Base-by-base conservation (phyloP, 2,113 vertebrate species). In the Ictalurus punctatus region DNA sequence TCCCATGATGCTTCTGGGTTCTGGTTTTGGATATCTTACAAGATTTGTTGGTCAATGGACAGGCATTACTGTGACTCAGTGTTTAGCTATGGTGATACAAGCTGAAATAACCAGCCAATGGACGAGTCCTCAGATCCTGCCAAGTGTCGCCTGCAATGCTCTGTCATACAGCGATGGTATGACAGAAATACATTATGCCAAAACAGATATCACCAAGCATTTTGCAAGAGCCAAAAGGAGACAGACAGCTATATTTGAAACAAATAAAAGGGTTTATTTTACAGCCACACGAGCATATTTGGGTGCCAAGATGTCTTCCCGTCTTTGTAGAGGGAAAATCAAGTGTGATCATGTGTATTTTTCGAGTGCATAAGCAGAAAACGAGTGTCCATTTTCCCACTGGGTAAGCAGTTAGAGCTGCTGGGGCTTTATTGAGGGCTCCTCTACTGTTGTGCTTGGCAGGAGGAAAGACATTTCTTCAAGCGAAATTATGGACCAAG, bases 401-500 rank as follows among this genome's bases (percentile, higher is more conserved):
- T 80, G 86, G 71, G 85, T 92, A 90, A 92, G 90, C 89, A 90
- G 90, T 90, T 92, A 59, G 86, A 88, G 74, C 44, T 76, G 58
- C 86, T 83, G 81, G 88, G 44, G 88, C 88, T 92, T 91, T 90
- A 90, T 86, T 91, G 84, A 87, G 88, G 87, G 78, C 79, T 88
- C 86, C 78, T 79, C 52, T 65, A 79, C 89, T 87, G 91, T 88
- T 92, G 87, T 89, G 88, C 86, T 91, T 89, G 90, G 88, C 90
- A 90, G 78, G 3, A 56, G 13, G 30, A 82, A 61, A 91, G 90
- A 85, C 90, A 61, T 90, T 89, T 89, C 93, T 95, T 94, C 92
- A 94, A 93, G 90, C 92, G 89, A 89, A 93, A 92, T 92, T 93
- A 90, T 92, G 90, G 93, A 88, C 91, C 92, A 92, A 93, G 93